phyloP scores from a whole-genome alignment of 1,140 invertebrate species.

The Magallana gigas region DNA sequence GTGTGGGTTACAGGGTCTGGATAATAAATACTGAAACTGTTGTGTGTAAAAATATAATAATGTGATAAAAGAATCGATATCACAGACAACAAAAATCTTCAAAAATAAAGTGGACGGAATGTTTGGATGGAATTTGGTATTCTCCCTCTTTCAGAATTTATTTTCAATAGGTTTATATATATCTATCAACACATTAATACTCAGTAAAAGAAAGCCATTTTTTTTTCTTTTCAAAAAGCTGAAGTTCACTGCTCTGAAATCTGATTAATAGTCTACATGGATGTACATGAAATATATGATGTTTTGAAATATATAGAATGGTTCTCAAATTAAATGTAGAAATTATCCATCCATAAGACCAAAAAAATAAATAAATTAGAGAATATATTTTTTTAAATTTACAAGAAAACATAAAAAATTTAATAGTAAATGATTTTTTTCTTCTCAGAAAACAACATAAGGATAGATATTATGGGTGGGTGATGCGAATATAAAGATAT shows the following conservation, averaged over 20 bases:
- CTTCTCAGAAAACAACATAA: not conserved
- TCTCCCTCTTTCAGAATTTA: not conserved
- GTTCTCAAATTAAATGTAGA: not conserved
- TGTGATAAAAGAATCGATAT: constrained; percentile 5
- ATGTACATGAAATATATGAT: not conserved
- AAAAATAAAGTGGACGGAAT: constrained; percentile 32
- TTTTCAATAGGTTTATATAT: too few relatives aligned
- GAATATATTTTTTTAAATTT: not conserved
- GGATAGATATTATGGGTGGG: not conserved
- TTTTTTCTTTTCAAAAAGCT: not conserved
- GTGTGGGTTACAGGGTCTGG: not conserved
- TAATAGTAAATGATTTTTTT: not conserved
- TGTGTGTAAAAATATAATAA: not conserved
- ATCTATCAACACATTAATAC: too few relatives aligned
- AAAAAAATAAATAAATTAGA: not conserved
- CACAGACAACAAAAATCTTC: constrained; percentile 20
- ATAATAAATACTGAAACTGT: not conserved
- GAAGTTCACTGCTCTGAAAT: constrained; percentile 1
- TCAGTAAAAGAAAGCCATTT: too few relatives aligned
- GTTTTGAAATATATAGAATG: not conserved
- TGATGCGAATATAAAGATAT: not conserved
- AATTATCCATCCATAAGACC: constrained; percentile 1
- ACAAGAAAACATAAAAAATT: not conserved
- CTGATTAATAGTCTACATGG: not conserved
- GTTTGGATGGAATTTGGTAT: not conserved